Base-by-base conservation (phyloP, 2,113 vertebrate species). In the Albula glossodonta region DNA sequence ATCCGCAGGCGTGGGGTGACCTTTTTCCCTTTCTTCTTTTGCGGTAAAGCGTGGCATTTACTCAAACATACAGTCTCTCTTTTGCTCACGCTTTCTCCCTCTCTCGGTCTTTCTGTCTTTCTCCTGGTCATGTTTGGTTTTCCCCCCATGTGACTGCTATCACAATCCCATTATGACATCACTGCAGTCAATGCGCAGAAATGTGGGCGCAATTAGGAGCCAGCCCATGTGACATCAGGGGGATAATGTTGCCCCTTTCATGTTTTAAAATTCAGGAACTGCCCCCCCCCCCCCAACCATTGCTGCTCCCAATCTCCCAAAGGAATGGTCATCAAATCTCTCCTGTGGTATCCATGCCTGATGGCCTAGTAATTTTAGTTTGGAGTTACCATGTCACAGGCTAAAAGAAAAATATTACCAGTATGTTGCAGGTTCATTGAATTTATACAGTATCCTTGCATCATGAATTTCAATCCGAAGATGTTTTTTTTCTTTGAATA, bases 1-100 rank as follows among this genome's bases (percentile, higher is more conserved):
- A 87, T 85, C 81, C 79, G 82, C 63, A 53, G 80, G 85, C 77
- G 84, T 86, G 74, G 87, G 88, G 84, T 82, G 83, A 81, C 57
- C 83, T 49, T 52, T 87, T 86, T 48, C 31, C 10, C 31, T 41
- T 50, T 83, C 57, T 78, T 51, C 19, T 66, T 25, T 83, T 52
- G 52, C 52, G 57, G n/a, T 78, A 41, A 60, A 82, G 84, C 80
- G 19, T n/a, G 50, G 74, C 8, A 25, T 87, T 86, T 51, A 51
- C 60, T 70, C 15, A 52, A 78, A 7, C 49, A 52, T 19, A 22
- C 7, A n/a, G n/a, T 19, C 19, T 25, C 57, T 4, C 52, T 25
- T 80, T 17, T 41, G 7, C 49, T 52, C 15, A 41, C 31, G 31
- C 31, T 41, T 41, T 41, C 31, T 41, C 31, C 31, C 31, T 41